These are phyloP conservation scores for Nesidiocoris tenuis DNA, from an alignment of 2,888 invertebrate species.

Conservation along the genomic window DNA sequence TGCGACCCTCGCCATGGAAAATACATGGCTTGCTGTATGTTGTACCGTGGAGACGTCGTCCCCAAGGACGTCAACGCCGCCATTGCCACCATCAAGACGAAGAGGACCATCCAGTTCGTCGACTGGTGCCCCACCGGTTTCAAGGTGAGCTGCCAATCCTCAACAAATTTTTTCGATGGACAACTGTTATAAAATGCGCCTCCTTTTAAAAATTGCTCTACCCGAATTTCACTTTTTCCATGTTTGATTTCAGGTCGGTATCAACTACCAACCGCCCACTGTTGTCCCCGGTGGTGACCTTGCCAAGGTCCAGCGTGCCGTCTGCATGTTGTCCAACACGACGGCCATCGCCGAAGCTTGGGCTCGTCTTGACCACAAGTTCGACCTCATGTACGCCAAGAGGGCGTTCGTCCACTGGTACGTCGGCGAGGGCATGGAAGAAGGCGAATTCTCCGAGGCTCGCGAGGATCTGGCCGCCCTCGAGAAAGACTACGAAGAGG, in stretches of 20 bases:
- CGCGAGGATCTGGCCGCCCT: conserved; percentile 77
- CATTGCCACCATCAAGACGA: conserved; percentile 63
- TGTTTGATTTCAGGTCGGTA: conserved; percentile 49
- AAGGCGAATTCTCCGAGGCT: conserved; percentile 79
- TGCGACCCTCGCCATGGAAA: conserved; percentile 58
- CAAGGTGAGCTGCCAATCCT: conserved; percentile 50
- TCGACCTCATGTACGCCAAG: conserved; percentile 69
- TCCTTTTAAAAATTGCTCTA: too few relatives aligned
- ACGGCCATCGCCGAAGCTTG: conserved; percentile 72
- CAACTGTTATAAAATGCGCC: too few relatives aligned
- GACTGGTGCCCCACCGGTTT: conserved; percentile 56
- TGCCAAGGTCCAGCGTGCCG: conserved; percentile 92
- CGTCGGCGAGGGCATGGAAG: conserved; percentile 84
- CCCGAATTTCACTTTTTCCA: not conserved
- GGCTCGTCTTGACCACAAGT: conserved; percentile 67
- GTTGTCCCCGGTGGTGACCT: conserved; percentile 91
- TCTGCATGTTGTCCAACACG: conserved; percentile 97
- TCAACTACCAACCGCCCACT: conserved; percentile 63
- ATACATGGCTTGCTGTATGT: conserved; percentile 61
- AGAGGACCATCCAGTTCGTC: conserved; percentile 61
- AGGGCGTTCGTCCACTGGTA: conserved; percentile 74
- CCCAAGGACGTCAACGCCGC: conserved; percentile 64
- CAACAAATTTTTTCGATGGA: not conserved
- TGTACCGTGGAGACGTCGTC: conserved; percentile 64
- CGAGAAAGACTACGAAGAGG: conserved; percentile 82